Conservation (phyloP, 2,888 invertebrate species). For the Drosophila quinaria region DNA sequence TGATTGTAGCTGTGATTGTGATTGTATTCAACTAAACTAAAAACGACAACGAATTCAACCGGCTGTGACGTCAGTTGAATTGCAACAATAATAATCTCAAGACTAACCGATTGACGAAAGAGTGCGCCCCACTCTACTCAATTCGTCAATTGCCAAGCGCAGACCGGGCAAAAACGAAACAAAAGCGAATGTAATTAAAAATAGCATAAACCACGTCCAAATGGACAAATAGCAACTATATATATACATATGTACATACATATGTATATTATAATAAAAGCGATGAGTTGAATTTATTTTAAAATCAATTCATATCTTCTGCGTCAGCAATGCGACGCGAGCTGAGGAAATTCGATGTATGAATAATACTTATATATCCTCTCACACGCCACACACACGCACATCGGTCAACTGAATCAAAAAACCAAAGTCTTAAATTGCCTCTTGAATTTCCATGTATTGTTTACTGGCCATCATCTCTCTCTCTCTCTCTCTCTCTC, state of each 20-base stretch:
- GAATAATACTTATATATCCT: constrained; percentile 31
- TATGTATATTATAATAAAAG: constrained; percentile 34
- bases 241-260: too few species aligned
- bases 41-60: constrained; percentile 1
- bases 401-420: constrained; percentile 25
- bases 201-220: constrained; percentile 50
- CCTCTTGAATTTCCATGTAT: neutral
- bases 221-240: constrained; percentile 51
- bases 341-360: constrained; percentile 45
- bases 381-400: constrained; percentile 7
- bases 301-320: constrained; percentile 68
- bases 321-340: constrained; percentile 70
- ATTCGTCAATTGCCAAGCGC: constrained; percentile 63
- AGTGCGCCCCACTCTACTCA: constrained; percentile 29
- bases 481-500: neutral
- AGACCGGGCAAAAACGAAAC: constrained; percentile 28
- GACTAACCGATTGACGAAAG: constrained; percentile 61
- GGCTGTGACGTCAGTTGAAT: constrained; percentile 51
- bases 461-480: neutral
- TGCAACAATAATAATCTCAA: constrained; percentile 32
- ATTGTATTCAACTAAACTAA: constrained; percentile 12
- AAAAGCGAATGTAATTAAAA: constrained; percentile 51
- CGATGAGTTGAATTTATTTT: constrained; percentile 73
- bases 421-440: constrained; percentile 15
- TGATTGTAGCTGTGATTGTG: constrained; percentile 15